Conservation (phyloP, 2,113 vertebrate species). For the Anarhynchus alexandrinus region DNA sequence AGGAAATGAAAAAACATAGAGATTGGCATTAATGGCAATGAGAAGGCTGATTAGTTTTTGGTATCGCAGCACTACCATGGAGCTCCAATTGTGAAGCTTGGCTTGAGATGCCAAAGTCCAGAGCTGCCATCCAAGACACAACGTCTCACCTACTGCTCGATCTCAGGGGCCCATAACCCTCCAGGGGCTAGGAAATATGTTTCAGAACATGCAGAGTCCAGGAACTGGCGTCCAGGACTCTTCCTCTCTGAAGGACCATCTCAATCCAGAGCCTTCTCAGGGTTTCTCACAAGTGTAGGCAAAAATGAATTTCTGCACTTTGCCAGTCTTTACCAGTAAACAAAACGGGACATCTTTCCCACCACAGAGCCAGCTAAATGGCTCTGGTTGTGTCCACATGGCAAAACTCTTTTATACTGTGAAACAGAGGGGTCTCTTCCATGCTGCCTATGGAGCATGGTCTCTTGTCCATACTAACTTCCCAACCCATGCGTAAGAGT, state of each 20-base stretch:
- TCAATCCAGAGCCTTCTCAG: neutral
- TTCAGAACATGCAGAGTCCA: neutral
- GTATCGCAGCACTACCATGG: neutral
- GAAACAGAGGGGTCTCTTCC: neutral
- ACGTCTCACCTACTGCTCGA: neutral
- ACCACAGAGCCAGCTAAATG: neutral
- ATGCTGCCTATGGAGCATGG: fast-evolving
- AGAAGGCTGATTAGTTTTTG: neutral
- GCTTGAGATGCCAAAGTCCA: neutral
- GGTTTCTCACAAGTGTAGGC: neutral
- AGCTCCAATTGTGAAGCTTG: neutral
- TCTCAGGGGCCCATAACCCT: neutral
- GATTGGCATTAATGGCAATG: neutral
- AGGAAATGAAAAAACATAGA: neutral
- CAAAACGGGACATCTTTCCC: neutral
- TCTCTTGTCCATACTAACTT: neutral
- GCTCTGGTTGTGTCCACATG: neutral
- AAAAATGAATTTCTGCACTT: neutral
- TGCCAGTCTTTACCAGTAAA: neutral
- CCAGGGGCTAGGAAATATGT: neutral
- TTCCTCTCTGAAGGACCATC: neutral
- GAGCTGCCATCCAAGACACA: neutral
- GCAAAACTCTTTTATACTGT: neutral
- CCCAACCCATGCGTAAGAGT: neutral
- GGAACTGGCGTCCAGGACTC: neutral